These are phyloP conservation scores for Ganaspis brasiliensis DNA, from an alignment of 2,888 invertebrate genomes.

Conservation along the genomic window DNA sequence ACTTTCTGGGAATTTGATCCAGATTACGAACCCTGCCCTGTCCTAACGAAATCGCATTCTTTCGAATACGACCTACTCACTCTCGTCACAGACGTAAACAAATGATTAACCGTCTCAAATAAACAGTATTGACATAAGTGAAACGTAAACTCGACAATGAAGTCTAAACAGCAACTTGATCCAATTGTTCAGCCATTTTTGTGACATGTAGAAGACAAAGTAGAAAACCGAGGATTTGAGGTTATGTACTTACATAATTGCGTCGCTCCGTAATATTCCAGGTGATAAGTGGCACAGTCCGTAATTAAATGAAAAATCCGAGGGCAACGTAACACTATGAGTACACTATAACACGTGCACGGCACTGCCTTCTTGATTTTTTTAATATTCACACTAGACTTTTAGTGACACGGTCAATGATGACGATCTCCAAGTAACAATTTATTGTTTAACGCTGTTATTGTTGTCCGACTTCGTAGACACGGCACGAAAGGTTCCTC, in stretches of 20 bases:
- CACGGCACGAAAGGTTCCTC: background rate
- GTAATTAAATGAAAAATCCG: slow-evolving; percentile 24
- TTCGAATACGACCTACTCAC: slow-evolving; percentile 62
- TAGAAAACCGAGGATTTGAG: slow-evolving; percentile 19
- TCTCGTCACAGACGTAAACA: slow-evolving; percentile 65
- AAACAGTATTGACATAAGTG: background rate
- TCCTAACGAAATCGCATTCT: slow-evolving; percentile 23
- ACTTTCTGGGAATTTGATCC: background rate
- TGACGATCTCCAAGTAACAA: slow-evolving; percentile 21
- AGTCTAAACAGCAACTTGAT: background rate
- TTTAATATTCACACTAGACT: slow-evolving; percentile 18
- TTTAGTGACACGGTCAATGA: slow-evolving; percentile 1
- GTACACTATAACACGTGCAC: slow-evolving; percentile 70
- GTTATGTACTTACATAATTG: slow-evolving; percentile 70
- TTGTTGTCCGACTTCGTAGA: slow-evolving; percentile 46
- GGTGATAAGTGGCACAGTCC: slow-evolving; percentile 55
- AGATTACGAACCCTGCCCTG: slow-evolving; percentile 24
- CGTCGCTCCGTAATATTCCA: slow-evolving; percentile 66
- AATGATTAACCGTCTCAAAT: slow-evolving; percentile 52
- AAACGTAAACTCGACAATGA: background rate
- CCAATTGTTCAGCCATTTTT: slow-evolving; percentile 1
- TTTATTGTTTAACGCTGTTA: background rate
- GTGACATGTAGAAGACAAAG: background rate
- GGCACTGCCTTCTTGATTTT: slow-evolving; percentile 57
- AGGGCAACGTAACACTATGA: slow-evolving; percentile 31